Evolutionary conservation across 2,888 invertebrate genomes (phyloP).

Genomic region (Linnaemya vulpina): DNA sequence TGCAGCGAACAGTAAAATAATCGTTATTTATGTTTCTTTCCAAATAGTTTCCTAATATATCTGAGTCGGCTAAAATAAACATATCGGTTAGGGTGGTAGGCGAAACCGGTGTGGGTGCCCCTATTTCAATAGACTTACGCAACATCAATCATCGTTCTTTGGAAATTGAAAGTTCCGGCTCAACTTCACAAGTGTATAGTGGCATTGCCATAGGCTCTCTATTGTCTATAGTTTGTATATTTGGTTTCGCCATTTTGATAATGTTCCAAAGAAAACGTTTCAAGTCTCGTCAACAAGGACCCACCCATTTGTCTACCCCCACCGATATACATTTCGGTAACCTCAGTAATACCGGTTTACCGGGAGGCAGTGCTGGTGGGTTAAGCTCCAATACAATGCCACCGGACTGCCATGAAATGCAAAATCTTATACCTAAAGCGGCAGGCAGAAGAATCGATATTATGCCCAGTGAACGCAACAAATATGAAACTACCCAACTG

Average conservation of each 20-base stretch:
- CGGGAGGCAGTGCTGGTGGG: slow-evolving; percentile 80
- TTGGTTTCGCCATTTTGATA: slow-evolving; percentile 80
- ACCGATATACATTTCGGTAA: slow-evolving; percentile 81
- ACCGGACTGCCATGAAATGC: slow-evolving; percentile 83
- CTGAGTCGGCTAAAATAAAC: slow-evolving; percentile 81
- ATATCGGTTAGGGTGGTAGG: slow-evolving; percentile 82
- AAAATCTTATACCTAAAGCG: slow-evolving; percentile 81
- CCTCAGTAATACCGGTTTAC: slow-evolving; percentile 78
- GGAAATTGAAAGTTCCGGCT: slow-evolving; percentile 74
- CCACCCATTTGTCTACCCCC: slow-evolving; percentile 79
- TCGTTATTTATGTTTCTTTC: background rate
- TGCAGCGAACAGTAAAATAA: background rate
- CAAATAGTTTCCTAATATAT: slow-evolving; percentile 81
- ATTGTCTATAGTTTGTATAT: slow-evolving; percentile 79
- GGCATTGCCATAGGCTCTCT: slow-evolving; percentile 81
- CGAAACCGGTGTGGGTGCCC: slow-evolving; percentile 81
- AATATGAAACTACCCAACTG: slow-evolving; percentile 78
- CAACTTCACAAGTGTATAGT: slow-evolving; percentile 79
- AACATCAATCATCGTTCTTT: slow-evolving; percentile 76
- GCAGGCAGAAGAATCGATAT: slow-evolving; percentile 77
- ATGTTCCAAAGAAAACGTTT: slow-evolving; percentile 80
- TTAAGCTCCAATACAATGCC: slow-evolving; percentile 79
- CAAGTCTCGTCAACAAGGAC: slow-evolving; percentile 79
- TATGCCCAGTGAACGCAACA: slow-evolving; percentile 76
- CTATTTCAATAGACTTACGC: slow-evolving; percentile 80